Evolutionary conservation across 2,113 vertebrate species (phyloP).

Genomic region (Burhinus oedicnemus): DNA sequence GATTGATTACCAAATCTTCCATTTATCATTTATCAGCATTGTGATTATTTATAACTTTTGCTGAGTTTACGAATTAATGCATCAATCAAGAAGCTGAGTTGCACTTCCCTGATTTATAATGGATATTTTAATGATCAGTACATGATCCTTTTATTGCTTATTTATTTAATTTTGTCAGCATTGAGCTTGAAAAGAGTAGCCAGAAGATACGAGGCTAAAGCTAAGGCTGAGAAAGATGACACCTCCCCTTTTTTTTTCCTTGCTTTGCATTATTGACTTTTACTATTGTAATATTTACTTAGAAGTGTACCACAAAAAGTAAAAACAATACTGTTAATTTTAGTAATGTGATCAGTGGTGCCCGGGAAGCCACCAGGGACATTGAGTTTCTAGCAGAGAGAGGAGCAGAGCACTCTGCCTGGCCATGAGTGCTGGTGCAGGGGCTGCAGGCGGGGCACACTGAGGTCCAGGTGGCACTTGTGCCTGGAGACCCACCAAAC

Average conservation of each 20-base stretch:
- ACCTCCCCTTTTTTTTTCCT: not conserved
- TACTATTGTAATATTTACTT: conserved; percentile 2
- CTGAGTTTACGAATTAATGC: conserved; percentile 64
- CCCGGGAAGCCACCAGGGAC: not conserved
- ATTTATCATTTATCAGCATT: conserved; percentile 61
- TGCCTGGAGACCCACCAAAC: not conserved
- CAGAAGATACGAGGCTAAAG: not conserved
- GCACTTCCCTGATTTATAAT: conserved; percentile 70
- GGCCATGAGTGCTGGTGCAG: not conserved
- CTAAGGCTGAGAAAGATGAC: not conserved
- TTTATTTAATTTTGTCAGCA: conserved; percentile 40
- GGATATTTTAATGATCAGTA: conserved; percentile 60
- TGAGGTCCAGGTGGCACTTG: not conserved
- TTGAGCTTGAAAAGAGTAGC: conserved; percentile 35
- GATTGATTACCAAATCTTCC: conserved; percentile 65
- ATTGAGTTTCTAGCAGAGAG: not conserved
- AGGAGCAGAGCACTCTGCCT: not conserved
- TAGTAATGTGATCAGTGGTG: not conserved
- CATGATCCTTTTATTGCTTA: conserved; percentile 9
- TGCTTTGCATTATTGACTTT: not conserved
- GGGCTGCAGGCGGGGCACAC: accelerated
- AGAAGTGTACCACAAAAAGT: not conserved
- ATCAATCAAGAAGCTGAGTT: conserved; percentile 70
- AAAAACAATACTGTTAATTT: not conserved
- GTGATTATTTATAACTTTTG: conserved; percentile 75